These are phyloP conservation scores for Drosophila serrata DNA, from an alignment of 1,140 invertebrate genomes.

Conservation along the genomic window DNA sequence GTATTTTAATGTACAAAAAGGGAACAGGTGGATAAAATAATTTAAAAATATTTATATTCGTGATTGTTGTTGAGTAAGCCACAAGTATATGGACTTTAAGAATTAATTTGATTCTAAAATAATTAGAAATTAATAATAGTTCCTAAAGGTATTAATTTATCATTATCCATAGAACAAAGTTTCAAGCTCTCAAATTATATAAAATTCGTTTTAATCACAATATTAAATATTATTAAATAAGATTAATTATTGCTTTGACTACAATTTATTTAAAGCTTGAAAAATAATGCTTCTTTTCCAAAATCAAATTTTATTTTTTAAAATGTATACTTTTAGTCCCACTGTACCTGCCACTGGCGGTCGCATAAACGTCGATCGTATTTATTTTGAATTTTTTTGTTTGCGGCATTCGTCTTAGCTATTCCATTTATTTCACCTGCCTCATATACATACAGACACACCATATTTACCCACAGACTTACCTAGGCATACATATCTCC, in stretches of 20 bases:
- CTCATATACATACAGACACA: constrained; percentile 31
- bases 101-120: not conserved
- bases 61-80: not conserved
- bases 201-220: no score
- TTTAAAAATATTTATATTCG: not conserved
- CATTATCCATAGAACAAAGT: no score
- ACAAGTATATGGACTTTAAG: not conserved
- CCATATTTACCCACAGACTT: constrained; percentile 25
- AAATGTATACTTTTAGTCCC: not conserved
- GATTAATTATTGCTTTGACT: not conserved
- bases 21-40: no score
- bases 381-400: constrained; percentile 23
- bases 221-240: not conserved
- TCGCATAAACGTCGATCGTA: constrained; percentile 59
- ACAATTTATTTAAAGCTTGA: no score
- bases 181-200: not conserved
- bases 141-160: not conserved
- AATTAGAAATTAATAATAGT: not conserved
- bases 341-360: constrained; percentile 70
- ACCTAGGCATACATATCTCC: constrained; percentile 23
- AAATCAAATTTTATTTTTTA: not conserved
- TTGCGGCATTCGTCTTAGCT: constrained; percentile 60
- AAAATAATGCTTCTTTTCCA: not conserved
- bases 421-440: constrained; percentile 65
- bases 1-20: not conserved